A percentile compares a stretch with the other conserved stretches of the same genome.
Evolutionary conservation across 2,797 vertebrate species (phyloP).

Genomic region (Australoheros facetus): DNA sequence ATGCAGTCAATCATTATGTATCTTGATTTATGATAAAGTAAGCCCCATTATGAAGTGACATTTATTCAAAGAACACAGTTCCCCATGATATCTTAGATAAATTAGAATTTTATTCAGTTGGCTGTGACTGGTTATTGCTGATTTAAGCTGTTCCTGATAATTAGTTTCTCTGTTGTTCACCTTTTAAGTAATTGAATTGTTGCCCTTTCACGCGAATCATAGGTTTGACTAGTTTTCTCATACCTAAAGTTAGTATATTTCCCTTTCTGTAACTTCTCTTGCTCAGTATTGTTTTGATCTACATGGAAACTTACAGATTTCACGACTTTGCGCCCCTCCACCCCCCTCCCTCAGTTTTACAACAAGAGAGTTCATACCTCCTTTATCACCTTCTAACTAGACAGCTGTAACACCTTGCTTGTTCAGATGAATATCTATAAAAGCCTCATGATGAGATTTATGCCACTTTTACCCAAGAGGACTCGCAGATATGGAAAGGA

Average conservation of each 20-base stretch:
- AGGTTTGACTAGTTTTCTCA: background rate
- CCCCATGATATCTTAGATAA: background rate
- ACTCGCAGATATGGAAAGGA: background rate
- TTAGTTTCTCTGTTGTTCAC: no score
- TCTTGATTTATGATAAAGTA: background rate
- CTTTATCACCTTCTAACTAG: background rate
- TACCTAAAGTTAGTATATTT: background rate
- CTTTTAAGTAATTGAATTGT: no score
- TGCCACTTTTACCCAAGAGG: background rate
- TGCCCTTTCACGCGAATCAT: background rate
- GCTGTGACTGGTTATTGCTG: background rate
- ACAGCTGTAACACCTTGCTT: background rate
- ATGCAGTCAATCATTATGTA: background rate
- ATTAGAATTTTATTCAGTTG: background rate
- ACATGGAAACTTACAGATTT: background rate
- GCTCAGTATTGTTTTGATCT: background rate
- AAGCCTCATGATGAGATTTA: background rate
- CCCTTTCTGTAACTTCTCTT: background rate
- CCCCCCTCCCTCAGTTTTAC: background rate
- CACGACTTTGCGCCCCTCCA: background rate
- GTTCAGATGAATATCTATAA: background rate
- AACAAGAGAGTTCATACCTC: background rate
- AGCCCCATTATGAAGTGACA: background rate
- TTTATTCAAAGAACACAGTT: background rate
- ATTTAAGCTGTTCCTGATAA: no score